phyloP scores from a whole-genome alignment of 1,140 invertebrate species.

The Drosophila pseudoobscura region DNA sequence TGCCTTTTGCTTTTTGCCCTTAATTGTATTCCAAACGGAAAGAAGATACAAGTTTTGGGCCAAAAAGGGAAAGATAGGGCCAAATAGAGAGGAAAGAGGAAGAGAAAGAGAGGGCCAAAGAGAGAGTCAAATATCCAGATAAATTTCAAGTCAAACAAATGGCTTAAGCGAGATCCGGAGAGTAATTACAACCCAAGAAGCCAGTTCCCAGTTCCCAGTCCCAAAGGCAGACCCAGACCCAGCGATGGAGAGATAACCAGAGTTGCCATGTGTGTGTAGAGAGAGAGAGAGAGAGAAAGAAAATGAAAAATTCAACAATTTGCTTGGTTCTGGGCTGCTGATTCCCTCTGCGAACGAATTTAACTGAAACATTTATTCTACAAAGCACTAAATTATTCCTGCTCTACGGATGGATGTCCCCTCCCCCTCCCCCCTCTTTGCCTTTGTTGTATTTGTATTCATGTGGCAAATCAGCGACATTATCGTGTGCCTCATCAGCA shows the following conservation, averaged over 20 bases:
- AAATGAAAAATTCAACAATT: constrained; percentile 82
- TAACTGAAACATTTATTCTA: constrained; percentile 79
- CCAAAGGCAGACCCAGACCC: constrained; percentile 12
- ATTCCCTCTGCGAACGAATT: constrained; percentile 60
- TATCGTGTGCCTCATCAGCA: constrained; percentile 46
- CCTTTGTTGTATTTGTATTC: constrained; percentile 51
- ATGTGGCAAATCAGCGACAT: constrained; percentile 75
- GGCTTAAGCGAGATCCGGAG: constrained; percentile 64
- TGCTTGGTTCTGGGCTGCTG: constrained; percentile 49
- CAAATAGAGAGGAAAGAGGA: neutral
- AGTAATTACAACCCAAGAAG: constrained; percentile 67
- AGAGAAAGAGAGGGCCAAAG: neutral
- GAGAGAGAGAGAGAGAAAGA: constrained; percentile 13
- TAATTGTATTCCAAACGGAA: constrained; percentile 31
- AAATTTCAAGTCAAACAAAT: constrained; percentile 79
- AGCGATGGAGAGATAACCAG: constrained; percentile 32
- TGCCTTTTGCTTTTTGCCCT: constrained; percentile 29
- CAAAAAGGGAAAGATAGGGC: too few species aligned
- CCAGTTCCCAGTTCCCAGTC: constrained; percentile 14
- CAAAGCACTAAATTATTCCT: constrained; percentile 77
- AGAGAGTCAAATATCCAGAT: constrained; percentile 52
- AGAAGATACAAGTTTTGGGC: constrained; percentile 21
- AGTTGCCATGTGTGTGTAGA: constrained; percentile 26
- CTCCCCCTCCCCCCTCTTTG: neutral
- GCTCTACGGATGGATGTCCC: constrained; percentile 27